Base-by-base conservation (phyloP, 2,797 vertebrate genomes). In the Acanthiza pusilla region DNA sequence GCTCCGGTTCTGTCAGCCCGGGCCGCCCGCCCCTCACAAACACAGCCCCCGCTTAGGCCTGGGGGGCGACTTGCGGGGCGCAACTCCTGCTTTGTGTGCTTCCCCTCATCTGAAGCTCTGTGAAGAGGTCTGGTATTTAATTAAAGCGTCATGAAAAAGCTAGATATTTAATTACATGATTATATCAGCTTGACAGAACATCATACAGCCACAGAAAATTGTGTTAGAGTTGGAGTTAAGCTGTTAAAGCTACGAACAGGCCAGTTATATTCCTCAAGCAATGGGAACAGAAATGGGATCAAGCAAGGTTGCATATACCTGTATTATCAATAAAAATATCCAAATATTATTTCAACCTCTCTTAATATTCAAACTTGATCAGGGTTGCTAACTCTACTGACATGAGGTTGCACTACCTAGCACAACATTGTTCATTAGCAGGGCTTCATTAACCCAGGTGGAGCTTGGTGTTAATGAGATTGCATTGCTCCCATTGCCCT, bases 1-100 rank as follows among this genome's bases (percentile, higher is more conserved):
- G 1, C 60, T 32, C 15, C 4, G 2, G 29, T 13, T 16, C 19
- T 7, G 9, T 8, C 60, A 7, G 13, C 20, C 21, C 0, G 0
- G 4, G 7, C 14, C 7, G 38, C 20, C 73, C 4, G 1, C 29
- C 25, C 36, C 60, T 72, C n/a, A 51, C n/a, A 18, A 51, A 34
- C 47, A 32, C n/a, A 54, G 82, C 16, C 20, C 30, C 2, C 0
- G 19, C 0, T 19, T 48, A 7, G 38, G 32, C 36, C 22, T 29
- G 9, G 3, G n/a, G 36, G 17, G 4, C 2, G n/a, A 36, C 32
- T 15, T 21, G 13, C 29, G 7, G 29, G 8, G 21, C 13, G 3
- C 11, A 32, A 10, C 12, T 79, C 47, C 63, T 5, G 4, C 74
- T 66, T 75, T 17, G 67, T 51, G 47, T 6, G 0, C 19, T 85